Evolutionary conservation across 1,140 invertebrate species (phyloP).

Genomic region (Rhopalosiphum padi): DNA sequence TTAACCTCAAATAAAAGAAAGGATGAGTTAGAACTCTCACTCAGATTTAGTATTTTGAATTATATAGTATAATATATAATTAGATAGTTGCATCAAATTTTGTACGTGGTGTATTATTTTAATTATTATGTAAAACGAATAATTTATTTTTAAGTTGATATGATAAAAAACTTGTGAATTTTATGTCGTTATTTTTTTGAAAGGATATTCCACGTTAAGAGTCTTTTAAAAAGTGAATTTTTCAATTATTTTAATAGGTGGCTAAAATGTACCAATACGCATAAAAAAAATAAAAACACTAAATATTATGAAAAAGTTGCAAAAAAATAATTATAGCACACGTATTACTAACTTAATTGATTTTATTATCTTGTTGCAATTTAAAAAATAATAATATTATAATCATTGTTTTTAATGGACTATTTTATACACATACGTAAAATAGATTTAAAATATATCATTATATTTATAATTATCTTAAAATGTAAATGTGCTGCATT

Average conservation of each 20-base stretch:
- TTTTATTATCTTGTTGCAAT: neutral
- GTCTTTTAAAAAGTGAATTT: neutral
- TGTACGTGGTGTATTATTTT: neutral
- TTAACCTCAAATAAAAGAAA: neutral
- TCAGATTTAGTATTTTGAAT: neutral
- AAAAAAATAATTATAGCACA: neutral
- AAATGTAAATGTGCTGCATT: neutral
- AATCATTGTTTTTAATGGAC: neutral
- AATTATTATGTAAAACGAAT: neutral
- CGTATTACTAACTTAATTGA: neutral
- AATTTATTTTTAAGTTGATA: neutral
- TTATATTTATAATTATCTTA: neutral
- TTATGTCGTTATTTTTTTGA: neutral
- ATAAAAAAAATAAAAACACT: neutral
- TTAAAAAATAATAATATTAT: neutral
- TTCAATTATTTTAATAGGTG: neutral
- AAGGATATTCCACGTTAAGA: neutral
- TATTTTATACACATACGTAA: neutral
- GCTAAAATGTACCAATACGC: neutral
- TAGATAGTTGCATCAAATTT: neutral
- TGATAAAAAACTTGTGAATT: neutral
- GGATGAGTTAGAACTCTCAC: neutral
- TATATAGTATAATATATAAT: neutral
- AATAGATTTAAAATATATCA: neutral
- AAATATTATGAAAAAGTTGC: neutral